phyloP scores from a whole-genome alignment of 1,140 invertebrate genomes.

The Laodelphax striatellus region DNA sequence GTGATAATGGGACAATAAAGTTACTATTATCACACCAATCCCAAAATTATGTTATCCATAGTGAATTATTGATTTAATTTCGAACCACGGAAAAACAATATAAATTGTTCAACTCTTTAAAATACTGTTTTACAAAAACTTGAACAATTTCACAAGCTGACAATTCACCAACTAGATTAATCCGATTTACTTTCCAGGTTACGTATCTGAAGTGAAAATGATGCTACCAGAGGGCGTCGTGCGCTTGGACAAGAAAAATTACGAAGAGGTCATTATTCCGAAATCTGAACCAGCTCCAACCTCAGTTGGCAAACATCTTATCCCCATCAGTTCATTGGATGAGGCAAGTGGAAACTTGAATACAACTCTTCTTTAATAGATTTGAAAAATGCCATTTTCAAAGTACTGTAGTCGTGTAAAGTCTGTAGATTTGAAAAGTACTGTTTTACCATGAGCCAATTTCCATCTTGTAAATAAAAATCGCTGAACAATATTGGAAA shows the following conservation, averaged over 20 bases:
- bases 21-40: background rate
- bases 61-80: too few species aligned
- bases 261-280: slow-evolving; percentile 84
- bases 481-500: too few species aligned
- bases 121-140: too few species aligned
- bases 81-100: too few species aligned
- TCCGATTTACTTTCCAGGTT: slow-evolving; percentile 38
- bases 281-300: slow-evolving; percentile 50
- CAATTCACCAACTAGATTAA: background rate
- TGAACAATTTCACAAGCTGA: background rate
- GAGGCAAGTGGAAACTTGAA: slow-evolving; percentile 38
- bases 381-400: background rate
- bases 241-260: slow-evolving; percentile 55
- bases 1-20: background rate
- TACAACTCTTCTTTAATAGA: background rate
- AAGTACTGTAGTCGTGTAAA: too few species aligned
- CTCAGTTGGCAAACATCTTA: slow-evolving; percentile 51
- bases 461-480: too few species aligned
- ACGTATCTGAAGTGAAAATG: slow-evolving; percentile 66
- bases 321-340: slow-evolving; percentile 65
- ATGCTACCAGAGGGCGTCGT: slow-evolving; percentile 64
- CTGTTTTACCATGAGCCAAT: too few species aligned
- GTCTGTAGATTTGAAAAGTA: too few species aligned
- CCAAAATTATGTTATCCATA: too few species aligned
- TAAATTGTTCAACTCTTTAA: too few species aligned